Conservation (phyloP, 2,888 invertebrate species). For the Clanis bilineata region DNA sequence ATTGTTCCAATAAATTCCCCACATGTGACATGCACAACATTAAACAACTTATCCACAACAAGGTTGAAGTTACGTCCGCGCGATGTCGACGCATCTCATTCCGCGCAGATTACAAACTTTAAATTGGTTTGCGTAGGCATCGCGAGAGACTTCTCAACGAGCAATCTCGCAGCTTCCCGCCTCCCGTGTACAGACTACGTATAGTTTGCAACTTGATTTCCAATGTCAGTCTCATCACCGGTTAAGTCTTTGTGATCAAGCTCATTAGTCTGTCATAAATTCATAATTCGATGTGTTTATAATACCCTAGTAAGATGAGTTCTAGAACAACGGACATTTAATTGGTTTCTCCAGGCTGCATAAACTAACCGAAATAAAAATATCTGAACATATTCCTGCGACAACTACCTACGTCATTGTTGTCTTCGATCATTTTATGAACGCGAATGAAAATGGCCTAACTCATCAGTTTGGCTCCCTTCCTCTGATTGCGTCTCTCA, state of each 20-base stretch:
- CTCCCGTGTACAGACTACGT: background rate
- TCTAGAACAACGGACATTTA: too few species aligned
- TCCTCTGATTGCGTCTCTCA: background rate
- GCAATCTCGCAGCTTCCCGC: background rate
- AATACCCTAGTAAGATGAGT: too few species aligned
- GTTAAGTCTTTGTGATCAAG: too few species aligned
- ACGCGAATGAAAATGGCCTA: background rate
- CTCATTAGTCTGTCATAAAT: too few species aligned
- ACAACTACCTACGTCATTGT: background rate
- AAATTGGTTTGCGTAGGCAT: conserved; percentile 44
- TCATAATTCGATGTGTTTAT: too few species aligned
- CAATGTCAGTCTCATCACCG: background rate
- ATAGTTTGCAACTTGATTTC: background rate
- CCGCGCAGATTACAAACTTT: conserved; percentile 44
- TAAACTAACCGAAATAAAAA: background rate
- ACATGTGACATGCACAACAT: background rate
- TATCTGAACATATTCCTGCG: background rate
- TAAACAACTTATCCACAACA: background rate
- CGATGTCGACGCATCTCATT: conserved; percentile 9
- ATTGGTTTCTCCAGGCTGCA: background rate
- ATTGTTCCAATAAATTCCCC: background rate
- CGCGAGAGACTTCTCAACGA: background rate
- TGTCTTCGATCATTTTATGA: background rate
- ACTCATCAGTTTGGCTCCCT: background rate
- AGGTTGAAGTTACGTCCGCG: background rate